Conservation (phyloP, 2,113 vertebrate genomes). For the Dendrocopos noguchii region DNA sequence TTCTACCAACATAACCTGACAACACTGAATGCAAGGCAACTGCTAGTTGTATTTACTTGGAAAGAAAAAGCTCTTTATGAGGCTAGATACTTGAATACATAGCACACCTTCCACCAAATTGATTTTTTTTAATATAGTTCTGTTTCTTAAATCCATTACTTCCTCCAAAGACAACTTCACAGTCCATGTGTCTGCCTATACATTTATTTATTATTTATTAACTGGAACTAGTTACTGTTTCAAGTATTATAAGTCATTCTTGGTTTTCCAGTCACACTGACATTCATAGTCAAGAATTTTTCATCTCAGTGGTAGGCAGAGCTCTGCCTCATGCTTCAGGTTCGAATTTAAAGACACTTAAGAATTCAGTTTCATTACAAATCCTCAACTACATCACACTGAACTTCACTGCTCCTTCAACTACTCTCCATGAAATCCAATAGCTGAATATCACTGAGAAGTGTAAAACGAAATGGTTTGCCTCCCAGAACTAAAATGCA, state of each 20-base stretch:
- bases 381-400: neutral
- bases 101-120: neutral
- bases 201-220: neutral
- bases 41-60: neutral
- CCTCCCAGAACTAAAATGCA: neutral
- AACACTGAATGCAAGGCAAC: neutral
- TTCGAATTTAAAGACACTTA: neutral
- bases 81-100: neutral
- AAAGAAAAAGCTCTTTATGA: neutral
- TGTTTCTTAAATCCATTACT: neutral
- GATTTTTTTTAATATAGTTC: fast-evolving
- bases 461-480: neutral
- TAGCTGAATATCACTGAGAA: neutral
- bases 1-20: neutral
- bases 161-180: neutral
- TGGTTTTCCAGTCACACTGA: neutral
- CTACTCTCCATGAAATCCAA: neutral
- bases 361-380: neutral
- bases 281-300: neutral
- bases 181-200: neutral
- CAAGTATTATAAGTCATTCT: neutral
- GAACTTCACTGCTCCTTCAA: neutral
- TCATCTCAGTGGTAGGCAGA: neutral
- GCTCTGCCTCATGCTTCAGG: slow-evolving; percentile 15
- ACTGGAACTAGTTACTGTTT: neutral